A percentile compares a stretch with the other conserved stretches of the same genome.
These are phyloP conservation scores for Ephialtes manifestator DNA, from an alignment of 2,888 invertebrate species.

Conservation along the genomic window DNA sequence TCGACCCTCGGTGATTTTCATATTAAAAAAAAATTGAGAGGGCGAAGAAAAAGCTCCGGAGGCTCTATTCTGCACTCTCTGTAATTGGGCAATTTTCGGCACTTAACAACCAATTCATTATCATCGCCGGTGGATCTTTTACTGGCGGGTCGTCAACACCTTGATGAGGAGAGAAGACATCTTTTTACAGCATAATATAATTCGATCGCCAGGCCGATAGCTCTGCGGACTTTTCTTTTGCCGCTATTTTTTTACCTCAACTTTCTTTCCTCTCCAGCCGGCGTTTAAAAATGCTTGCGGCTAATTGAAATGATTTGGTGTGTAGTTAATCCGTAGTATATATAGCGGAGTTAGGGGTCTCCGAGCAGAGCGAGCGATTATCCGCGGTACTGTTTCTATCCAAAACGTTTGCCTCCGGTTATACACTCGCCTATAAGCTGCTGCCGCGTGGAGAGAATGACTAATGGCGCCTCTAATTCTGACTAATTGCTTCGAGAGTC, in stretches of 20 bases:
- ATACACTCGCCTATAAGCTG: constrained; percentile 40
- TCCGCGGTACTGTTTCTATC: constrained; percentile 56
- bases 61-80: constrained; percentile 72
- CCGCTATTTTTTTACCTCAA: constrained; percentile 34
- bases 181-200: constrained; percentile 72
- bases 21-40: constrained; percentile 77
- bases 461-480: constrained; percentile 80
- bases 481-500: constrained; percentile 74
- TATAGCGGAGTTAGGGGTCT: constrained; percentile 5
- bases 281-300: constrained; percentile 46
- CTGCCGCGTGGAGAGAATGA: constrained; percentile 67
- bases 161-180: constrained; percentile 13
- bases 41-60: constrained; percentile 76
- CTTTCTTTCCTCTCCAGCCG: background rate
- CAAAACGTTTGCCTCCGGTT: constrained; percentile 59
- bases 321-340: constrained; percentile 69
- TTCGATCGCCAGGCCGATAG: constrained; percentile 77
- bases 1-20: constrained; percentile 65
- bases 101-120: constrained; percentile 84
- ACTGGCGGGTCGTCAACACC: constrained; percentile 57
- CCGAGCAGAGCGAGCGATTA: constrained; percentile 48
- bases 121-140: constrained; percentile 76
- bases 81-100: constrained; percentile 84
- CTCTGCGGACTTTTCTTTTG: background rate
- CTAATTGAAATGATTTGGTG: constrained; percentile 79